Conservation (phyloP, 2,888 invertebrate genomes). For the Caenorhabditis macrosperma region DNA sequence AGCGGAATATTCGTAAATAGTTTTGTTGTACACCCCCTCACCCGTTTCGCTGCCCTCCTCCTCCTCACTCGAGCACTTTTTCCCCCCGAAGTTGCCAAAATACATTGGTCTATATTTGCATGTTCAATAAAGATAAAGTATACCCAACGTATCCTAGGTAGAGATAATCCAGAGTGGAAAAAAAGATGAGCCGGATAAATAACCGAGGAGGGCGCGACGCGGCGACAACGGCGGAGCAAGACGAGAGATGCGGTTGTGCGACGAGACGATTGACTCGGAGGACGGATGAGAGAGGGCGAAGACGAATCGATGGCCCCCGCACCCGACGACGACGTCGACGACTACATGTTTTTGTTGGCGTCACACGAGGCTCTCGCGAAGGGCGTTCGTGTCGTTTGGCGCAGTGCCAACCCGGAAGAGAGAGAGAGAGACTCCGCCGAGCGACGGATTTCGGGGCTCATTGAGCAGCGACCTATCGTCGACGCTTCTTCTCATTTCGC, state of each 20-base stretch:
- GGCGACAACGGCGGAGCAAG: neutral
- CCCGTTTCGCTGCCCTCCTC: neutral
- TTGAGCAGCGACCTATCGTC: conserved; percentile 9
- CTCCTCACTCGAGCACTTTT: conserved; percentile 10
- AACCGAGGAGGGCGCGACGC: conserved; percentile 3
- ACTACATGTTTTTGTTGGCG: conserved; percentile 23
- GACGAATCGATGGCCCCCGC: conserved; percentile 37
- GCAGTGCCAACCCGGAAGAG: conserved; percentile 6
- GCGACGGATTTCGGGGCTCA: conserved; percentile 5
- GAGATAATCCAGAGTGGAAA: conserved; percentile 25
- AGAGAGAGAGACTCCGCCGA: neutral
- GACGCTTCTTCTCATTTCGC: conserved; percentile 26
- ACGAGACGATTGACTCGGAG: conserved; percentile 38
- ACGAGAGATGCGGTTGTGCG: conserved; percentile 21
- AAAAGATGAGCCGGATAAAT: conserved; percentile 13
- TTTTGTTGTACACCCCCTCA: conserved; percentile 20
- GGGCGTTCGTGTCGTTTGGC: conserved; percentile 24
- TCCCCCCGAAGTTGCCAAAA: conserved; percentile 10
- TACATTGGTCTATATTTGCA: conserved; percentile 24
- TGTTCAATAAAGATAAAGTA: conserved; percentile 22
- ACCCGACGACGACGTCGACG: conserved; percentile 19
- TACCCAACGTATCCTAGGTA: no score
- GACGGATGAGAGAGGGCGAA: conserved; percentile 27
- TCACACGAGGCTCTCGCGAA: conserved; percentile 13
- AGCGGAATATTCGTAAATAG: neutral